Evolutionary conservation across 2,888 invertebrate genomes (phyloP).

Genomic region (Caenorhabditis zanzibari): DNA sequence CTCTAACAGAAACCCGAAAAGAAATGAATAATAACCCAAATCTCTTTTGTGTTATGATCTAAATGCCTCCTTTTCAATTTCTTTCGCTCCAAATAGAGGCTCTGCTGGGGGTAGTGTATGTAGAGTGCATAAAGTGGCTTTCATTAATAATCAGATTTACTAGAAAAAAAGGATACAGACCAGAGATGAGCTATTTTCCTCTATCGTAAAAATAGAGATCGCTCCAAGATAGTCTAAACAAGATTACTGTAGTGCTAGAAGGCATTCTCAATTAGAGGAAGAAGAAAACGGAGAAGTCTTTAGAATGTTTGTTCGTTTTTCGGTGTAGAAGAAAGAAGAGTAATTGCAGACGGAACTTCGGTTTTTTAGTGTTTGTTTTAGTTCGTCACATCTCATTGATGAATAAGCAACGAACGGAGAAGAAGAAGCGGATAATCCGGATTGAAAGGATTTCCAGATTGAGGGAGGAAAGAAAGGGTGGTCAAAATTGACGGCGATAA

Average conservation of each 20-base stretch:
- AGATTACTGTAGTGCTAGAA: slow-evolving; percentile 29
- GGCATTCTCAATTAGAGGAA: slow-evolving; percentile 42
- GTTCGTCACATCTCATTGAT: slow-evolving; percentile 49
- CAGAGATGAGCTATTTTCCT: slow-evolving; percentile 25
- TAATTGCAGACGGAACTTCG: slow-evolving; percentile 55
- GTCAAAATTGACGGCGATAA: too few species aligned
- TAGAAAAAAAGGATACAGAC: slow-evolving; percentile 32
- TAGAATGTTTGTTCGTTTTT: slow-evolving; percentile 31
- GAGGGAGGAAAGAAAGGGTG: neutral
- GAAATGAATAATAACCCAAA: neutral
- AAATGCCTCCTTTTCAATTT: neutral
- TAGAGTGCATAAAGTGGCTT: slow-evolving; percentile 3
- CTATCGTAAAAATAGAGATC: slow-evolving; percentile 5
- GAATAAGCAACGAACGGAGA: slow-evolving; percentile 48
- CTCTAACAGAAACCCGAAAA: neutral
- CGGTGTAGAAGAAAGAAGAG: slow-evolving; percentile 23
- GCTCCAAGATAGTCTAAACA: neutral
- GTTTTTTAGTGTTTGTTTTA: slow-evolving; percentile 45
- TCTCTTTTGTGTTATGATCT: neutral
- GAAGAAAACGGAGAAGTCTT: slow-evolving; percentile 24
- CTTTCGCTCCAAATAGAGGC: neutral
- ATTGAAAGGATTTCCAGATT: slow-evolving; percentile 6
- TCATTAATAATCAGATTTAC: slow-evolving; percentile 40
- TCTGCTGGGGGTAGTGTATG: neutral
- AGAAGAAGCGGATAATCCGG: slow-evolving; percentile 39